Evolutionary conservation across 2,113 vertebrate species (phyloP).

Genomic region (Oophaga pumilio): DNA sequence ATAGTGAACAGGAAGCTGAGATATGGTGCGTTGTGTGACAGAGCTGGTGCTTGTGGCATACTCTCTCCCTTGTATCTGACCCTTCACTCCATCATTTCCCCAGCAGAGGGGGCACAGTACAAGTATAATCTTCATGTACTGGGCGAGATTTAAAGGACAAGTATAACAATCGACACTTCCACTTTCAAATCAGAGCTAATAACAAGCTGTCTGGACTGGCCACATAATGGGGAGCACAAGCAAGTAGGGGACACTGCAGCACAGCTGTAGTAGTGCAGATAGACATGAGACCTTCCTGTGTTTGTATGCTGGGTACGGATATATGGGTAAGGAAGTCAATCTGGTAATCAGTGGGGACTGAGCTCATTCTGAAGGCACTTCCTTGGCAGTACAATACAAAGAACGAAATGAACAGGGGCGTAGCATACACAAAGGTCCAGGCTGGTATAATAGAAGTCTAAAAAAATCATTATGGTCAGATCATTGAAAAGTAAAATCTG

Average conservation of each 20-base stretch:
- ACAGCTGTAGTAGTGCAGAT: conserved; percentile 59
- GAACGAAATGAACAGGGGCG: neutral
- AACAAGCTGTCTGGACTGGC: neutral
- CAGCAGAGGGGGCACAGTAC: neutral
- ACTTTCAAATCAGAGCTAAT: neutral
- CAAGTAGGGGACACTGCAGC: neutral
- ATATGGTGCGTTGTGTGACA: neutral
- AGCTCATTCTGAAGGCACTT: conserved; percentile 49
- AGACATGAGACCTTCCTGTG: conserved; percentile 62
- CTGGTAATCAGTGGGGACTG: conserved; percentile 34
- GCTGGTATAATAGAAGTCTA: neutral
- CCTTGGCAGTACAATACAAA: conserved; percentile 39
- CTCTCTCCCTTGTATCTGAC: neutral
- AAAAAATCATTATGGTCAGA: neutral
- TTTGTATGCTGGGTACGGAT: conserved; percentile 66
- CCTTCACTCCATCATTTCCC: neutral
- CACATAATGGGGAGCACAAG: neutral
- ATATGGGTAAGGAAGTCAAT: conserved; percentile 44
- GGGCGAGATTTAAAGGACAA: neutral
- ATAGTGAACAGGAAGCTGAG: neutral
- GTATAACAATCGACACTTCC: neutral
- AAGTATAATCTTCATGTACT: neutral
- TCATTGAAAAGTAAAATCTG: neutral
- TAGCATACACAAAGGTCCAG: neutral
- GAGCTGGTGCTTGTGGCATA: neutral